These are phyloP conservation scores for Coregonus sp. DNA, from an alignment of 2,797 vertebrate genomes.

Conservation along the genomic window DNA sequence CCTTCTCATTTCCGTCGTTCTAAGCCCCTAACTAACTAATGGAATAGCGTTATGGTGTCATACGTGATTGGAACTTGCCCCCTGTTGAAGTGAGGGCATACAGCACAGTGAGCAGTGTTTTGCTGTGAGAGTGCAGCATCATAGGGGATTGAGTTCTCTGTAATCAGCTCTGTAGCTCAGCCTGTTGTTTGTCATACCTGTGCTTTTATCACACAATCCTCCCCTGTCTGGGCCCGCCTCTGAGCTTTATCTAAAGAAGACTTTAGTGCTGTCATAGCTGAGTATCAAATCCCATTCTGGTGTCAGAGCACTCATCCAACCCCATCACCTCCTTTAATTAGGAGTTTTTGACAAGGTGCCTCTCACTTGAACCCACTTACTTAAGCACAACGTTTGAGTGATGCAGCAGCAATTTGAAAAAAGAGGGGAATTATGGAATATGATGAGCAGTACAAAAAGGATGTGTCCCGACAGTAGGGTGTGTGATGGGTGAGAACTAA, in stretches of 20 bases:
- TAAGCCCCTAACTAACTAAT: not conserved
- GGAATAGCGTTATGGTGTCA: too few species aligned
- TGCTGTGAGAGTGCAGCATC: conserved; percentile 49
- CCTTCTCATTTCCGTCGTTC: conserved; percentile 30
- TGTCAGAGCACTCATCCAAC: conserved; percentile 48
- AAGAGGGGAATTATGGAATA: not conserved
- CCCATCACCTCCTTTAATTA: conserved; percentile 33
- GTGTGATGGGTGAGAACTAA: not conserved
- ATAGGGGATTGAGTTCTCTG: conserved; percentile 39
- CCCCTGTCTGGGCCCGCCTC: conserved; percentile 34
- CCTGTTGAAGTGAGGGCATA: conserved; percentile 5
- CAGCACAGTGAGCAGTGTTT: conserved; percentile 31
- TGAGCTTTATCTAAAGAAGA: conserved; percentile 46
- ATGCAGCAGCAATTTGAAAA: conserved; percentile 16
- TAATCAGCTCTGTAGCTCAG: conserved; percentile 48
- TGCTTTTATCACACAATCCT: conserved; percentile 50
- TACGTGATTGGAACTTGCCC: too few species aligned
- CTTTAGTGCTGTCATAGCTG: conserved; percentile 38
- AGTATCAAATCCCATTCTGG: conserved; percentile 57
- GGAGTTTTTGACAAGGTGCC: conserved; percentile 33
- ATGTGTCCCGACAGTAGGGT: not conserved
- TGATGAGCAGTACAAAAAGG: conserved; percentile 28
- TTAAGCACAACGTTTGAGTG: conserved; percentile 36
- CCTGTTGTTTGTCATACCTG: conserved; percentile 53
- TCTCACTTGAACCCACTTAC: conserved; percentile 17